Evolutionary conservation across 2,113 vertebrate species (phyloP).

Genomic region (Plotosus lineatus): DNA sequence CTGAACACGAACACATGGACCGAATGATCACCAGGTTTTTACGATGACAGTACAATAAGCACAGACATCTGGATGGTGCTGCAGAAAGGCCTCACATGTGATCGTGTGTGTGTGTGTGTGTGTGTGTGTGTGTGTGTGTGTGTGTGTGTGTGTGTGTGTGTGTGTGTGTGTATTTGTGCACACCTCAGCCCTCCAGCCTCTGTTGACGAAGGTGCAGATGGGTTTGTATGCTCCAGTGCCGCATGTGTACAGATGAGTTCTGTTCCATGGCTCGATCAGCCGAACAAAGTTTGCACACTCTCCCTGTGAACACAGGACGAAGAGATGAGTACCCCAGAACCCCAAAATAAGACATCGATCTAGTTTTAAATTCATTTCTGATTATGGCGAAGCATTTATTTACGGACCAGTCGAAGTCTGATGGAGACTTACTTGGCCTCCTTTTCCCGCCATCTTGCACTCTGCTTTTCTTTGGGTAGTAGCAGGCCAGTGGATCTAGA

Average conservation of each 20-base stretch:
- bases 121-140: background rate
- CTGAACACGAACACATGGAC: conserved; percentile 60
- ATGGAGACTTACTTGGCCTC: conserved; percentile 61
- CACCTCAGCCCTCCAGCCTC: conserved; percentile 83
- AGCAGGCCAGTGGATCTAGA: conserved; percentile 73
- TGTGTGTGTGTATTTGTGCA: conserved; percentile 33
- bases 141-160: no score
- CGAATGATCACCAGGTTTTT: background rate
- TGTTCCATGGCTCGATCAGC: conserved; percentile 80
- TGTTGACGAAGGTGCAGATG: conserved; percentile 79
- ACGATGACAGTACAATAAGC: conserved; percentile 29
- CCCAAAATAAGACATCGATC: background rate
- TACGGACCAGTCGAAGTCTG: background rate
- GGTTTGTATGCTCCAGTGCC: conserved; percentile 84
- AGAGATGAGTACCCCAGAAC: background rate
- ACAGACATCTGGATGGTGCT: conserved; percentile 21
- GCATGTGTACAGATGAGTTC: conserved; percentile 82
- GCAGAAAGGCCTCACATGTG: conserved; percentile 3
- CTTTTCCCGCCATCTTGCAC: conserved; percentile 70
- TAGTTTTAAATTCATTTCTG: background rate
- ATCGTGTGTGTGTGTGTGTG: background rate
- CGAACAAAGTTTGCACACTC: conserved; percentile 74
- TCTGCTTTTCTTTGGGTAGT: conserved; percentile 64
- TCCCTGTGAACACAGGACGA: conserved; percentile 52
- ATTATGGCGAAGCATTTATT: background rate